Evolutionary conservation across 2,113 vertebrate genomes (phyloP), one percentile per base, ranked within the genome.

Genomic region (Stigmatopora argus): DNA sequence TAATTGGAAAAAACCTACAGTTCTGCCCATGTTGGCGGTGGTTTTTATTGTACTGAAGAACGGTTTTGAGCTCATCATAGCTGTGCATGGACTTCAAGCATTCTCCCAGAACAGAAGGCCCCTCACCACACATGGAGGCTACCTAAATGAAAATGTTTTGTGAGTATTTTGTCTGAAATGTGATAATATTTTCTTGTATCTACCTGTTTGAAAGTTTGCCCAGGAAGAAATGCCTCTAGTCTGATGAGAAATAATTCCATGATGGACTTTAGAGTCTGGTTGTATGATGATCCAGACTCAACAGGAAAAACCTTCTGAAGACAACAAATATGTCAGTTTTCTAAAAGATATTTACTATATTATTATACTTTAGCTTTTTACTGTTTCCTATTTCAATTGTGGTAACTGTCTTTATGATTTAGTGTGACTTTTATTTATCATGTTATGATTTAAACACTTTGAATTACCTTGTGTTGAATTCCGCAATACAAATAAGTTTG

Each of bases 171-270:
- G 17, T 9, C 18, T 58, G 11, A 18, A 18, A 38, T 8, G 14
- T 21, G 17, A 7, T 14, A 4, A 34, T 17, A 11, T 45, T 1
- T 18, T 46, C 1, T 52, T 63, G 66, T 8, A 14, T 34, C 51
- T 55, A 87, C 86, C 82, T 84, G 75, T 38, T 86, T 77, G 58
- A 86, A 78, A 2, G 75, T 71, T 4, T 70, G 73, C 61, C 72
- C 31, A 41, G 82, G 75, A 41, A 90, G 59, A 52, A 85, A 69
- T 57, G 65, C 72, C 47, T 92, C 91, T 18, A 94, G 77, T 38
- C 89, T 85, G 77, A 71, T 85, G 59, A 94, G 65, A 58, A 92
- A 92, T 64, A 87, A 81, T 62, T 83, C 89, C 65, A 91, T 83
- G 23, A 93, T 67, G 35, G 72, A 77, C 53, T 86, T 75, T 53